Conservation (phyloP, 2,113 vertebrate species). For the Hemiprocne comata region DNA sequence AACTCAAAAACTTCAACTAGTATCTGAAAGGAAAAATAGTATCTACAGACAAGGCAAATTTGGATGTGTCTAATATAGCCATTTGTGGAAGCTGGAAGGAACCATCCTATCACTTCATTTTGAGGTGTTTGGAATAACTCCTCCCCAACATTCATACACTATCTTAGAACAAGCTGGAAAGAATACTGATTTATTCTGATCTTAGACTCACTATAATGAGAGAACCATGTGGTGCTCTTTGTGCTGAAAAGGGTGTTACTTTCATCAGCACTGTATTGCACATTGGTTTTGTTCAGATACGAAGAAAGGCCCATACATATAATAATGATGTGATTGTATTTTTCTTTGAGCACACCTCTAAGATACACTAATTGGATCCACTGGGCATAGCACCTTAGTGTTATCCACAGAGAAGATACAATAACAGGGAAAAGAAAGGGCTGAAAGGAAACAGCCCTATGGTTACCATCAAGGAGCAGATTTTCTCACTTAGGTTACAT, state of each 20-base stretch:
- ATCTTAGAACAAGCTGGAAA: not conserved
- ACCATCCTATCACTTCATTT: not conserved
- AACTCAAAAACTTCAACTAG: not conserved
- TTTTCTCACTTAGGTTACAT: not conserved
- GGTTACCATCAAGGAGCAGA: not conserved
- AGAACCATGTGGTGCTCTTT: rapidly evolving
- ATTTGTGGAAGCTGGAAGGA: not conserved
- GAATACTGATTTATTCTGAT: not conserved
- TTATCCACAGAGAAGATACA: not conserved
- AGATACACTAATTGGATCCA: not conserved
- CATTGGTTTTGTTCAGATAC: not conserved
- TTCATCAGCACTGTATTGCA: not conserved
- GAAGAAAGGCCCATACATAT: not conserved
- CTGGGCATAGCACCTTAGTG: not conserved
- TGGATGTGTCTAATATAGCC: not conserved
- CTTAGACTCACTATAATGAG: not conserved
- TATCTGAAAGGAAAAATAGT: slow-evolving; percentile 1
- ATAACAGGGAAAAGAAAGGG: not conserved
- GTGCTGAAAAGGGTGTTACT: not conserved
- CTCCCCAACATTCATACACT: not conserved
- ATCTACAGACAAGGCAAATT: not conserved
- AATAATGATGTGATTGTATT: not conserved
- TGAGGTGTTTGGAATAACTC: not conserved
- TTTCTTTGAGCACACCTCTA: not conserved
- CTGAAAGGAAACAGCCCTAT: not conserved